phyloP scores from a whole-genome alignment of 2,888 invertebrate genomes.

The Macaria notata region DNA sequence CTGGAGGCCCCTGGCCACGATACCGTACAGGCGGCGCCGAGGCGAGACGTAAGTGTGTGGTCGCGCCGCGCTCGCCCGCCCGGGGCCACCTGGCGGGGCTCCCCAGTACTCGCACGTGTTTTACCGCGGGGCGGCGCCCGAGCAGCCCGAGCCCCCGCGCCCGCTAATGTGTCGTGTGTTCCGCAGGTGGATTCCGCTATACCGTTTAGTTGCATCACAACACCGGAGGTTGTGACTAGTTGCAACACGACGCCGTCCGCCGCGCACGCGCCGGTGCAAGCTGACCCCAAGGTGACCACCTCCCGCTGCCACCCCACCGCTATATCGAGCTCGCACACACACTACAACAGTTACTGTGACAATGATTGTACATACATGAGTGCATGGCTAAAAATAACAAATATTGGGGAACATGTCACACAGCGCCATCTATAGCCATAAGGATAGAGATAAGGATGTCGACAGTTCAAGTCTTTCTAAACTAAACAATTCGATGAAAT shows the following conservation, averaged over 20 bases:
- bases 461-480: too few species aligned
- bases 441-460: too few species aligned
- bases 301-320: neutral
- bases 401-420: too few species aligned
- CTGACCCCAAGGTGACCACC: slow-evolving; percentile 67
- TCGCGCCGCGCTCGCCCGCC: slow-evolving; percentile 9
- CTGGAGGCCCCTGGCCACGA: slow-evolving; percentile 38
- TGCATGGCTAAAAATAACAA: too few species aligned
- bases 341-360: too few species aligned
- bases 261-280: slow-evolving; percentile 44
- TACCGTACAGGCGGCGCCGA: slow-evolving; percentile 8
- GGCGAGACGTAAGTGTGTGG: slow-evolving; percentile 31
- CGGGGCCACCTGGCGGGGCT: slow-evolving; percentile 46
- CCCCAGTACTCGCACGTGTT: slow-evolving; percentile 60
- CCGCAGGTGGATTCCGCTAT: slow-evolving; percentile 75
- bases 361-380: too few species aligned
- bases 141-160: slow-evolving; percentile 2
- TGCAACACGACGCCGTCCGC: slow-evolving; percentile 70
- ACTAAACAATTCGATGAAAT: too few species aligned
- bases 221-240: slow-evolving; percentile 73
- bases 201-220: slow-evolving; percentile 79
- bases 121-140: slow-evolving; percentile 47
- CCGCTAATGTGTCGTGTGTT: slow-evolving; percentile 41
- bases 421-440: too few species aligned
- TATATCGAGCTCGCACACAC: slow-evolving; percentile 1